Evolutionary conservation across 2,113 vertebrate species (phyloP).

Genomic region (Anolis carolinensis): DNA sequence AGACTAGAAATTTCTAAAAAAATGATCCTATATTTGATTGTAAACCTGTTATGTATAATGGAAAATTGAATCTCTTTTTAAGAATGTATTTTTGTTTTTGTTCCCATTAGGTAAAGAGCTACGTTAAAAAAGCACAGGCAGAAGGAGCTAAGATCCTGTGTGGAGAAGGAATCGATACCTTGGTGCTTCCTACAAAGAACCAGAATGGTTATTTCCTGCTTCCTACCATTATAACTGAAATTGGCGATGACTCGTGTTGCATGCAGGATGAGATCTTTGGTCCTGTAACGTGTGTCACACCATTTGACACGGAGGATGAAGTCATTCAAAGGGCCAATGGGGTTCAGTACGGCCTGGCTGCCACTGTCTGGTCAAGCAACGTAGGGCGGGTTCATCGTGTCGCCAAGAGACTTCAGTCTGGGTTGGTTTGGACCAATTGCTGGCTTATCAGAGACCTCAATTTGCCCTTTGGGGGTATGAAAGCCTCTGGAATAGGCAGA

Average conservation of each 20-base stretch:
- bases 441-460: slow-evolving; percentile 96
- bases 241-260: slow-evolving; percentile 85
- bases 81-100: background rate
- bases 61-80: background rate
- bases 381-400: slow-evolving; percentile 88
- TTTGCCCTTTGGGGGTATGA: slow-evolving; percentile 97
- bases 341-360: slow-evolving; percentile 89
- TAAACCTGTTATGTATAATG: background rate
- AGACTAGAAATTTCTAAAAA: background rate
- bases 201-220: slow-evolving; percentile 90
- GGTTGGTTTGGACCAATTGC: slow-evolving; percentile 96
- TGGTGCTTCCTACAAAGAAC: slow-evolving; percentile 79
- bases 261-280: slow-evolving; percentile 99
- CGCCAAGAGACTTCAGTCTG: slow-evolving; percentile 84
- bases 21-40: background rate
- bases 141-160: slow-evolving; percentile 90
- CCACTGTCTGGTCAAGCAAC: slow-evolving; percentile 87
- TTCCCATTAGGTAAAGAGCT: slow-evolving; percentile 82
- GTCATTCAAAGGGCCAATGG: slow-evolving; percentile 85
- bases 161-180: slow-evolving; percentile 87
- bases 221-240: slow-evolving; percentile 86
- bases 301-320: slow-evolving; percentile 92
- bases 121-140: slow-evolving; percentile 81
- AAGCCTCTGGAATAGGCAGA: slow-evolving; percentile 91
- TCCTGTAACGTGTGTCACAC: slow-evolving; percentile 88